phyloP scores from a whole-genome alignment of 35 echinoderm and acorn worm species.

The Amphiura filiformis region DNA sequence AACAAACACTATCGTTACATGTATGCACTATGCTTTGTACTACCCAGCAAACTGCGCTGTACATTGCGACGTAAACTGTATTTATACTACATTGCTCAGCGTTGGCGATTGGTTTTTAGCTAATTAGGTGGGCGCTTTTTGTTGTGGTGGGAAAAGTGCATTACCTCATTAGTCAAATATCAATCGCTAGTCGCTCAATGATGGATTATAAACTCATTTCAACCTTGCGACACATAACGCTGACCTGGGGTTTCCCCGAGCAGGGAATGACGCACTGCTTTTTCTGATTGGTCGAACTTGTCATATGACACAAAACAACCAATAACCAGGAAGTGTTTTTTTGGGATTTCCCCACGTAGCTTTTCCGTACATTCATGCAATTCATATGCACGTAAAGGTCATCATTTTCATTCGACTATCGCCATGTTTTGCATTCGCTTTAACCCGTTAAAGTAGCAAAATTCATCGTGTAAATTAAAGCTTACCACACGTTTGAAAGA shows the following conservation, averaged over 20 bases:
- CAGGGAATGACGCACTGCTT: background rate
- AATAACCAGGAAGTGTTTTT: background rate
- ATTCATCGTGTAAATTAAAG: background rate
- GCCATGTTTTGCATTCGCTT: background rate
- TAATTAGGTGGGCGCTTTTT: no score
- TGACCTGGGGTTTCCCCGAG: background rate
- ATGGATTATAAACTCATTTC: background rate
- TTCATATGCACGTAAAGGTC: background rate
- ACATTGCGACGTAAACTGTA: background rate
- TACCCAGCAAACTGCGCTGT: background rate
- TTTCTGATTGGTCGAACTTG: background rate
- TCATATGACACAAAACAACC: background rate
- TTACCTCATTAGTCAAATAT: no score
- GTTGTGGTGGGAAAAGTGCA: no score
- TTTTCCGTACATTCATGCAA: background rate
- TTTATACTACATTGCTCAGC: background rate
- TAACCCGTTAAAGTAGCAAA: background rate
- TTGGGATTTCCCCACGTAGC: background rate
- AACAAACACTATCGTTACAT: background rate
- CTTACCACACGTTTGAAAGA: no score
- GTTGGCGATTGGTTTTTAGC: no score
- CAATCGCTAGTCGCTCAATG: no score
- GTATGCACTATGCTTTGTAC: background rate
- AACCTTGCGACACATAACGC: background rate
- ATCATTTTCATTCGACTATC: background rate